Conservation (phyloP, 2,888 invertebrate genomes). For the Polydrusus cervinus region DNA sequence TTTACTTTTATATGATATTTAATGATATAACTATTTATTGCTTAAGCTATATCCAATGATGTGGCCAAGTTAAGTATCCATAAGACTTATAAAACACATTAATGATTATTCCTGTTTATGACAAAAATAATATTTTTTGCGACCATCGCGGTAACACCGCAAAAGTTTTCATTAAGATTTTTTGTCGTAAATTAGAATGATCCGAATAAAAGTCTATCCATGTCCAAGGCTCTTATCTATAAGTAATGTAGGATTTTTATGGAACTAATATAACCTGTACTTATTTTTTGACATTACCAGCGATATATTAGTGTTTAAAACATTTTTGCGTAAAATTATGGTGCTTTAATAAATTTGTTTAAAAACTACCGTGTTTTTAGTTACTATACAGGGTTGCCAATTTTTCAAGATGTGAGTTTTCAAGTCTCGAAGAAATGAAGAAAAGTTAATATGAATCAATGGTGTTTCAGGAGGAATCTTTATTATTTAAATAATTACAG, state of each 20-base stretch:
- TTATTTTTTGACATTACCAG: constrained; percentile 63
- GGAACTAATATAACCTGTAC: constrained; percentile 65
- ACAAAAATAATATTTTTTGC: background rate
- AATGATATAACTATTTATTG: constrained; percentile 61
- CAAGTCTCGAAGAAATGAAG: too few relatives aligned
- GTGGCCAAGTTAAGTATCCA: constrained; percentile 39
- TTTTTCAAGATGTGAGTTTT: too few relatives aligned
- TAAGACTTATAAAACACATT: constrained; percentile 12
- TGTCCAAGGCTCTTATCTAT: constrained; percentile 31
- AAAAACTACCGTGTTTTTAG: background rate
- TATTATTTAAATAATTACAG: too few relatives aligned
- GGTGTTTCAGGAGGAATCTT: too few relatives aligned
- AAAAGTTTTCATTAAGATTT: background rate
- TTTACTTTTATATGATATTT: constrained; percentile 68
- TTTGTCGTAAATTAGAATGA: constrained; percentile 34
- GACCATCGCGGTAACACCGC: background rate
- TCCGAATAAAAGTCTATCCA: constrained; percentile 31
- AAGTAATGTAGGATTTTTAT: constrained; percentile 50
- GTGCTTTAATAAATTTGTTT: constrained; percentile 67
- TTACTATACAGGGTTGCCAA: too few relatives aligned
- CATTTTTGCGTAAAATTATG: constrained; percentile 67
- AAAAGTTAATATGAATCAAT: too few relatives aligned
- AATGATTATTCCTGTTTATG: constrained; percentile 9
- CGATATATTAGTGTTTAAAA: constrained; percentile 59
- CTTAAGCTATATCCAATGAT: constrained; percentile 58